phyloP scores from a whole-genome alignment of 2,888 invertebrate species.

The Sylvicola cinctus region DNA sequence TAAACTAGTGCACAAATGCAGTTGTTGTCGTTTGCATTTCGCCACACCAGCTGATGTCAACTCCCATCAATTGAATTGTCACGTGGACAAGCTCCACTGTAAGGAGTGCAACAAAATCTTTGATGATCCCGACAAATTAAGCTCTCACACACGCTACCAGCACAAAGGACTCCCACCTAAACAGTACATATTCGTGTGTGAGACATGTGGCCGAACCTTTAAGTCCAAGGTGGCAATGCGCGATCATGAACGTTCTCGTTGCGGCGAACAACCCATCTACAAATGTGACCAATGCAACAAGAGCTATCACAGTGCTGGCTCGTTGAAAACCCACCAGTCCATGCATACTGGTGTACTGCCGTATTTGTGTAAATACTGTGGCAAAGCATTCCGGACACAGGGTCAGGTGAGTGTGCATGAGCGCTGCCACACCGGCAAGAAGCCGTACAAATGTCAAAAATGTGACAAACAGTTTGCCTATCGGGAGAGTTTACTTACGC shows the following conservation, averaged over 20 bases:
- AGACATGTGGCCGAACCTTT: slow-evolving; percentile 15
- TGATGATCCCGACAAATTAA: slow-evolving; percentile 23
- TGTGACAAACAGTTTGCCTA: slow-evolving; percentile 28
- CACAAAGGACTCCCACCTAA: slow-evolving; percentile 12
- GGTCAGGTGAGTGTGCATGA: slow-evolving; percentile 21
- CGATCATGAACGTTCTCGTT: slow-evolving; percentile 26
- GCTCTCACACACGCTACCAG: slow-evolving; percentile 20
- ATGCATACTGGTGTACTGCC: slow-evolving; percentile 21
- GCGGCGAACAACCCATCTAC: slow-evolving; percentile 22
- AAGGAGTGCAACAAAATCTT: slow-evolving; percentile 26
- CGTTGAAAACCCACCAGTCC: slow-evolving; percentile 25
- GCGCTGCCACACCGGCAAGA: slow-evolving; percentile 27
- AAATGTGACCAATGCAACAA: slow-evolving; percentile 24
- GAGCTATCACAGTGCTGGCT: slow-evolving; percentile 24
- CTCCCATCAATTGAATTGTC: slow-evolving; percentile 21
- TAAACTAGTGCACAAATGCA: slow-evolving; percentile 22
- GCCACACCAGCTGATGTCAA: slow-evolving; percentile 21
- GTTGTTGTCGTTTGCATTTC: slow-evolving; percentile 24
- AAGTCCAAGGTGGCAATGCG: slow-evolving; percentile 22
- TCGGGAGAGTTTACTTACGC: slow-evolving; percentile 29
- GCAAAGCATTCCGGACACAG: slow-evolving; percentile 19
- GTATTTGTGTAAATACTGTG: slow-evolving; percentile 18
- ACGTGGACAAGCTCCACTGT: slow-evolving; percentile 25
- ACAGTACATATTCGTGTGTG: slow-evolving; percentile 16
- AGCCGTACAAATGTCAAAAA: slow-evolving; percentile 28